These are phyloP conservation scores for Lamellibrachia satsuma DNA, from an alignment of 2,888 invertebrate species.

Conservation along the genomic window DNA sequence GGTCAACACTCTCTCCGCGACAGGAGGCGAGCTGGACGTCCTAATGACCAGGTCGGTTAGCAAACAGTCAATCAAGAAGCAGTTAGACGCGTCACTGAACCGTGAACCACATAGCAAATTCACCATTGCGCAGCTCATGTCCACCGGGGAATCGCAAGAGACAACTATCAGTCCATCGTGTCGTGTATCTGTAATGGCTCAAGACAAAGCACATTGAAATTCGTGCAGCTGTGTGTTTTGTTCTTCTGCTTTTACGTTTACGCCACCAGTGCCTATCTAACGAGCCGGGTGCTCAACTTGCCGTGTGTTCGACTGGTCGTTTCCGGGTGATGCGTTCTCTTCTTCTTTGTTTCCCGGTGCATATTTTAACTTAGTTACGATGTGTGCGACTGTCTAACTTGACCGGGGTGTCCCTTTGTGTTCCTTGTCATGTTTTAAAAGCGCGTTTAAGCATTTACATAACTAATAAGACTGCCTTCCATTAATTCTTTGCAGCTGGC, in stretches of 20 bases:
- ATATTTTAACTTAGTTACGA: not conserved
- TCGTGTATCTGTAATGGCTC: not conserved
- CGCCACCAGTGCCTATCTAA: not conserved
- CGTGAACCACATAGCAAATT: not conserved
- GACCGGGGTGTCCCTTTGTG: not conserved
- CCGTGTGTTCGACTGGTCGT: not conserved
- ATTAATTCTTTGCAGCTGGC: too few species aligned
- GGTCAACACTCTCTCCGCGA: not conserved
- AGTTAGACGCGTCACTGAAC: not conserved
- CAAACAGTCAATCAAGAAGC: not conserved
- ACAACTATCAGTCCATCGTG: not conserved
- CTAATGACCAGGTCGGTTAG: slow-evolving; percentile 8
- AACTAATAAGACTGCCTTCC: too few species aligned
- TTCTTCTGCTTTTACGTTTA: not conserved
- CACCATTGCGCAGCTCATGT: not conserved
- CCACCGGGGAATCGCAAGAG: not conserved
- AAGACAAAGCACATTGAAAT: not conserved
- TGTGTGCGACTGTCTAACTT: not conserved
- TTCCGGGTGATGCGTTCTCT: not conserved
- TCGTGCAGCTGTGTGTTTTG: not conserved
- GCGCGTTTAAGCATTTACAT: not conserved
- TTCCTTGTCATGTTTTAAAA: not conserved
- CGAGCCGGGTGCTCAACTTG: not conserved
- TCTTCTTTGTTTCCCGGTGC: not conserved
- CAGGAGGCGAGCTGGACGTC: not conserved